Base-by-base conservation (phyloP, 2,888 invertebrate species). In the Eristalinus aeneus region DNA sequence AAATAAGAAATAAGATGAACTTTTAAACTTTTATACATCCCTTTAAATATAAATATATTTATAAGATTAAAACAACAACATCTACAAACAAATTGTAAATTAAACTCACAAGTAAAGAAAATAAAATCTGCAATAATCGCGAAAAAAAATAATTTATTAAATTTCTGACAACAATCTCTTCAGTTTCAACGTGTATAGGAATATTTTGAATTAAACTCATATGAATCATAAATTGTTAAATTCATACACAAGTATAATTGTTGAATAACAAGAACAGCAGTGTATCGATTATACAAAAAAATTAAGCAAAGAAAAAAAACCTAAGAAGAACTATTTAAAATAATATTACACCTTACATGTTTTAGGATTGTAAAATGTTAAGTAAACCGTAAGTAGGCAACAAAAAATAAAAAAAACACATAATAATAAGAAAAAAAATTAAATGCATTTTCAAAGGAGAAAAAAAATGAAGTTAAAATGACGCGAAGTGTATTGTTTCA, bases 21-120 rank as follows among this genome's bases (percentile, higher is more conserved):
- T 76, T 85, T 85, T 82, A 73, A 86, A 86, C 86, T 86, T 86
- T 86, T 86, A 82, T 86, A 86, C 82, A 86, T 86, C 86, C 86
- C 86, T 82, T 86, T 78, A 75, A 82, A 82, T 86, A 82, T 82
- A 73, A 86, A 84, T 56, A 65, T 76, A 76, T 82, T 67, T 63
- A 74, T 74, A 71, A 82, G 77, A 86, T 58, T 74, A 77, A 61
- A 68, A 46, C 46, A 46, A 46, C 46, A 46, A 16, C 46, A 46
- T 46, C 46, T 46, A 46, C 46, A 46, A 46, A 16, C 8, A 46
- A 46, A 77, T 65, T 86, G 86, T 82, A 80, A 80, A 81, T 68
- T 77, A 63, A 68, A 77, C 60, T 77, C 76, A 86, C 58, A 77
- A 6, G 69, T 67, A 65, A 67, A 27, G 67, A 23, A 69, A n/a